Conservation (phyloP, 1,140 invertebrate species). For the Lasaia peninsularis region DNA sequence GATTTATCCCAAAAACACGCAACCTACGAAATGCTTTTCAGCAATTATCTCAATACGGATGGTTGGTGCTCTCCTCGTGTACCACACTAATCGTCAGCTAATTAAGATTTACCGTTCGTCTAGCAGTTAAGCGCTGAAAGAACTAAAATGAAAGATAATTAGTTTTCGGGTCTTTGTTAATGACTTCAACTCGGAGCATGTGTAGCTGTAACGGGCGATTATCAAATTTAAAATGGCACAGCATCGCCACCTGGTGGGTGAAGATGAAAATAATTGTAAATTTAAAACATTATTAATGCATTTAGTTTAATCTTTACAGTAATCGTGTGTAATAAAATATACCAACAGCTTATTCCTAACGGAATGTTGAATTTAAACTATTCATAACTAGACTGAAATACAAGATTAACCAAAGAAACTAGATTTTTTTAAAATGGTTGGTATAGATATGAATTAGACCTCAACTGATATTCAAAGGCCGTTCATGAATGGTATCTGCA, state of each 20-base stretch:
- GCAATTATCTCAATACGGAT: conserved; percentile 1
- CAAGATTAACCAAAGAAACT: too few relatives aligned
- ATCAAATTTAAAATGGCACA: not conserved
- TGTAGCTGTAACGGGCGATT: not conserved
- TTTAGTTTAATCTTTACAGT: too few relatives aligned
- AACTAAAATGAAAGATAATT: conserved; percentile 1
- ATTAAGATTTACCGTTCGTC: conserved; percentile 8
- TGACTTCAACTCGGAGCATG: not conserved
- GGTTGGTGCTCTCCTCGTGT: not conserved
- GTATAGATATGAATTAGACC: too few relatives aligned
- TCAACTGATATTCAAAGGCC: too few relatives aligned
- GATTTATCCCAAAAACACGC: not conserved
- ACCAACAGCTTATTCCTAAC: too few relatives aligned
- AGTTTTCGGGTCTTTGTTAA: conserved; percentile 19
- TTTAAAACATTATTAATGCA: too few relatives aligned
- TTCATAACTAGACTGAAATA: too few relatives aligned
- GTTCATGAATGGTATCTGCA: too few relatives aligned
- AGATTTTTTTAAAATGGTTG: too few relatives aligned
- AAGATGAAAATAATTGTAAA: too few relatives aligned
- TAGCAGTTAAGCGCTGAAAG: conserved; percentile 3
- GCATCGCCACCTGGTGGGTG: not conserved
- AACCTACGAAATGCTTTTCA: not conserved
- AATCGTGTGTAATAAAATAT: too few relatives aligned
- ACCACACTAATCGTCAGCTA: not conserved
- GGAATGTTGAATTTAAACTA: too few relatives aligned